A percentile compares a stretch with the other conserved stretches of the same genome.
phyloP scores from a whole-genome alignment of 2,888 invertebrate species.

The Acronicta leporina region DNA sequence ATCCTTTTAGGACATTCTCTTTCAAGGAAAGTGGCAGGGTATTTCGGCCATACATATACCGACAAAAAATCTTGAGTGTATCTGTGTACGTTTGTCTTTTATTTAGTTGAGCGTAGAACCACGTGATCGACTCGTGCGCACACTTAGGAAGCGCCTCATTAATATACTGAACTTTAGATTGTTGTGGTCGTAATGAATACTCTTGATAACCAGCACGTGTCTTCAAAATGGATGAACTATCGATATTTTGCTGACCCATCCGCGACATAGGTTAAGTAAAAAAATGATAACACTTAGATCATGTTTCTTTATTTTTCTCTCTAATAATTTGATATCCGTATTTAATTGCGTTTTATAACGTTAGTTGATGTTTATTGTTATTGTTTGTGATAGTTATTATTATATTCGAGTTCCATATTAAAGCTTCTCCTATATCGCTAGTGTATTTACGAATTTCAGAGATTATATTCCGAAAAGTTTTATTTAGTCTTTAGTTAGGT shows the following conservation, averaged over 20 bases:
- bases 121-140: constrained; percentile 37
- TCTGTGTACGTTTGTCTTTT: no score
- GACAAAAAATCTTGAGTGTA: no score
- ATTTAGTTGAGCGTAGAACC: constrained; percentile 4
- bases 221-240: constrained; percentile 24
- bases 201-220: constrained; percentile 38
- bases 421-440: no score
- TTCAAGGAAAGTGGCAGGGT: no score
- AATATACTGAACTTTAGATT: constrained; percentile 52
- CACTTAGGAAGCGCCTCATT: constrained; percentile 43
- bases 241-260: constrained; percentile 28
- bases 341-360: constrained; percentile 1
- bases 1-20: no score
- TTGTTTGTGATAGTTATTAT: neutral
- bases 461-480: no score
- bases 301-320: neutral
- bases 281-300: constrained; percentile 3
- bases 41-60: no score
- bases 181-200: constrained; percentile 37
- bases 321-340: constrained; percentile 11
- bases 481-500: no score
- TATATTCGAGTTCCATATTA: no score
- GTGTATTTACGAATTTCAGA: no score
- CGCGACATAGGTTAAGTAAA: constrained; percentile 1
- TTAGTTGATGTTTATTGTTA: neutral